These are phyloP conservation scores for Acanthiza pusilla DNA, from an alignment of 2,797 vertebrate species.

Conservation along the genomic window DNA sequence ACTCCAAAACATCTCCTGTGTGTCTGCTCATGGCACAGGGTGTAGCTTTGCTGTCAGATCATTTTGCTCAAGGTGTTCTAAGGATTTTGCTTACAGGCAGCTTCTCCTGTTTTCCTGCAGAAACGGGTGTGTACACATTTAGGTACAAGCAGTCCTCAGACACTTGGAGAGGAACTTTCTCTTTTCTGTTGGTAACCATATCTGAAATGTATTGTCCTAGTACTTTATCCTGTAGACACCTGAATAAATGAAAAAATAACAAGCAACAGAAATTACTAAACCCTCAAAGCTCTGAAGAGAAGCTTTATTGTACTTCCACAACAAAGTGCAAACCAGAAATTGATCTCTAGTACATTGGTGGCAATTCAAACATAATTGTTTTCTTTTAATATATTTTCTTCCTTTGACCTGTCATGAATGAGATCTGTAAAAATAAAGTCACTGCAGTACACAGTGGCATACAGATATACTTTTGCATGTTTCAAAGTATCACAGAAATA, in stretches of 20 bases:
- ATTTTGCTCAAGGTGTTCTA: neutral
- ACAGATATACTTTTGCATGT: neutral
- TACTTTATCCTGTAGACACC: too few relatives aligned
- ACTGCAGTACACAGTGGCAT: neutral
- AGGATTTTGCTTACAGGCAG: constrained; percentile 69
- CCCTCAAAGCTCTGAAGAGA: too few relatives aligned
- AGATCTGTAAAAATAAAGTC: neutral
- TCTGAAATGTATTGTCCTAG: too few relatives aligned
- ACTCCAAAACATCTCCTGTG: neutral
- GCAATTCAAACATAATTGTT: too few relatives aligned
- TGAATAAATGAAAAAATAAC: too few relatives aligned
- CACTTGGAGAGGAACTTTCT: neutral
- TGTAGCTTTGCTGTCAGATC: neutral
- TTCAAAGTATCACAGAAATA: neutral
- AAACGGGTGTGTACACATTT: constrained; percentile 76
- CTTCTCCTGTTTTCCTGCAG: constrained; percentile 37
- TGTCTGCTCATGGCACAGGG: neutral
- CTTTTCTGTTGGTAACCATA: neutral
- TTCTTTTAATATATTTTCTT: neutral
- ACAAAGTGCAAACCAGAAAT: too few relatives aligned
- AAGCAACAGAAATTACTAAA: too few relatives aligned
- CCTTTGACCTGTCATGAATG: neutral
- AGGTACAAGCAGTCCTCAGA: constrained; percentile 85
- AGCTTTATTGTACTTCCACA: too few relatives aligned
- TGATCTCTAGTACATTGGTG: too few relatives aligned